A percentile compares a stretch with the other conserved stretches of the same genome.
phyloP scores from a whole-genome alignment of 2,113 vertebrate genomes.

The Agelaius phoeniceus region DNA sequence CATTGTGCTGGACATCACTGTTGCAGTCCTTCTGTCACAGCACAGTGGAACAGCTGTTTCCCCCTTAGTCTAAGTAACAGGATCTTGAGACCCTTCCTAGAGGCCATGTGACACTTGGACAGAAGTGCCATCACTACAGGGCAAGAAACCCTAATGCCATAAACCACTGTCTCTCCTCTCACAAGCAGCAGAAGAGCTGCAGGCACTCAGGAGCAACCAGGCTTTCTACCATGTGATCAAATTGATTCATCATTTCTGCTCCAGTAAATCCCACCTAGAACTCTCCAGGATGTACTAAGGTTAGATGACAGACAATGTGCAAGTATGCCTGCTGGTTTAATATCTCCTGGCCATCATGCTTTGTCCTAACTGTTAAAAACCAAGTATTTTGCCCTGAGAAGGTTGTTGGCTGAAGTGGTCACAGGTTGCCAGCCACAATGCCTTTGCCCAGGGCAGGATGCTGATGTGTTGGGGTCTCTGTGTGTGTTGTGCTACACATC shows the following conservation, averaged over 20 bases:
- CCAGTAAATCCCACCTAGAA: slow-evolving; percentile 1
- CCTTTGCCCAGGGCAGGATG: not conserved
- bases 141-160: not conserved
- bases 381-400: not conserved
- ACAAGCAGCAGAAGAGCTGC: not conserved
- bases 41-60: not conserved
- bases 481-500: not conserved
- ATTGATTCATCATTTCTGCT: not conserved
- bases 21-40: not conserved
- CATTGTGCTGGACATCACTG: not conserved
- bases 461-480: not conserved
- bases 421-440: not conserved
- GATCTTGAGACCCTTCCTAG: not conserved
- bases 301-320: not conserved
- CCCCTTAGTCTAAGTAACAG: not conserved
- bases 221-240: not conserved
- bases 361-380: not conserved
- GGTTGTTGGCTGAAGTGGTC: not conserved
- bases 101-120: not conserved
- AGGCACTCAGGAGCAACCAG: not conserved
- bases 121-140: not conserved
- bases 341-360: not conserved
- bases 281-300: not conserved
- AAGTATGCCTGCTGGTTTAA: not conserved
- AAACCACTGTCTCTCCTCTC: not conserved